A percentile compares a stretch with the other conserved stretches of the same genome.
Evolutionary conservation across 2,888 invertebrate genomes (phyloP).

Genomic region (Amphipoea oculea): DNA sequence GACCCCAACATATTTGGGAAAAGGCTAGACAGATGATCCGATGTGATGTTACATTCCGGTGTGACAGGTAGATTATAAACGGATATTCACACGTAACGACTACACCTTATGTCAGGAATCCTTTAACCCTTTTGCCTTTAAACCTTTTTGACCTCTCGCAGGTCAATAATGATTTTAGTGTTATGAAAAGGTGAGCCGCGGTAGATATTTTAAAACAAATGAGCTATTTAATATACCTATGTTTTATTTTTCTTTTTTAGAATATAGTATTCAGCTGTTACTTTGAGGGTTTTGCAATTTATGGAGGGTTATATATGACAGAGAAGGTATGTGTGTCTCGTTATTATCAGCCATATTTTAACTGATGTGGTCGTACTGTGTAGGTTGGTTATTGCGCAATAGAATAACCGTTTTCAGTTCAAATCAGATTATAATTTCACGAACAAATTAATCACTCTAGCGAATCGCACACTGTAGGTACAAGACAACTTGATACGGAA

Average conservation of each 20-base stretch:
- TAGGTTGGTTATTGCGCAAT: too few species aligned
- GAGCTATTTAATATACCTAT: too few species aligned
- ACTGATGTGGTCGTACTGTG: too few species aligned
- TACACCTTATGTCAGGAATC: slow-evolving; percentile 55
- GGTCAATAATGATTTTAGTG: slow-evolving; percentile 48
- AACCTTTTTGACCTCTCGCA: slow-evolving; percentile 47
- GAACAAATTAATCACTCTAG: too few species aligned
- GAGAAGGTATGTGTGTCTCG: too few species aligned
- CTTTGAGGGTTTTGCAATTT: not conserved
- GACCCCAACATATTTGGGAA: not conserved
- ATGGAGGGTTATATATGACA: not conserved
- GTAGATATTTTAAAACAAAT: not conserved
- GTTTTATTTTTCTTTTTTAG: not conserved
- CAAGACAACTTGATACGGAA: too few species aligned
- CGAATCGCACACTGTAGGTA: too few species aligned
- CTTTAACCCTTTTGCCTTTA: slow-evolving; percentile 60
- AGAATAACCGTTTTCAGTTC: too few species aligned
- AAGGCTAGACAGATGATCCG: not conserved
- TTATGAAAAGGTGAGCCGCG: slow-evolving; percentile 32
- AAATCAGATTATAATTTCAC: too few species aligned
- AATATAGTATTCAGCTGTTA: not conserved
- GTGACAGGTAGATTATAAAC: slow-evolving; percentile 36
- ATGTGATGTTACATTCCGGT: slow-evolving; percentile 28
- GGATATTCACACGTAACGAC: slow-evolving; percentile 48
- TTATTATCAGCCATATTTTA: too few species aligned